Evolutionary conservation across 2,888 invertebrate genomes (phyloP), one percentile per base, ranked within the genome.

Genomic region (Lottia gigantea): DNA sequence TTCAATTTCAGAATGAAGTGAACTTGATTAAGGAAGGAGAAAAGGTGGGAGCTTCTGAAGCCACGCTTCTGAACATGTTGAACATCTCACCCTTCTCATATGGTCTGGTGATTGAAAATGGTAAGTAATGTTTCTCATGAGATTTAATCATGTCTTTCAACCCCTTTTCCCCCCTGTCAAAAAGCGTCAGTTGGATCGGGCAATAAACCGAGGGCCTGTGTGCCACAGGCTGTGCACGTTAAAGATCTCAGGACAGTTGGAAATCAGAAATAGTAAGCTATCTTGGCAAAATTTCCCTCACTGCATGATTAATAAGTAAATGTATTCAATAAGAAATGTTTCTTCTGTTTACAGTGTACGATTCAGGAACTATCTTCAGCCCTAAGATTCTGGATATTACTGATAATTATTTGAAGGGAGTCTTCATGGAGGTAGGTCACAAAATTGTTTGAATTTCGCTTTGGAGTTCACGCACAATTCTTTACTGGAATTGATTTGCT

Each of bases 31-130:
- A 90, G 83, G 95, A 95, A 31, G 98, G 97, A 64, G 98, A 98
- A 89, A 97, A 95, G 90, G 99, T 99, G 74, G 99, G 99, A 85
- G 97, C 98, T 87, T 97, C 97, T 62, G 99, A 99, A 91, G 97
- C 98, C 61, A 97, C 98, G 16, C 93, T 99, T 72, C 92, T 99
- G 82, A 99, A 98, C 92, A 99, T 99, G 99, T 93, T 99, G 91
- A 97, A 97, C 92, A 98, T 99, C 90, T 98, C 97, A 89, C 99
- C 99, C 67, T 99, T 99, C 92, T 96, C 97, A 68, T 99, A 99
- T 87, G 99, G 99, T 91, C 92, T 99, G 84, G 91, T 95, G 62
- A 96, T 99, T 76, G 87, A 89, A 73, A 90, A 90, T 81, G 95
- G 95, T 89, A 95, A 95, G 75, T 72, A 4, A 8, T 4, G 40